Conservation (phyloP, 1,140 invertebrate genomes). For the Drosophila parvula region DNA sequence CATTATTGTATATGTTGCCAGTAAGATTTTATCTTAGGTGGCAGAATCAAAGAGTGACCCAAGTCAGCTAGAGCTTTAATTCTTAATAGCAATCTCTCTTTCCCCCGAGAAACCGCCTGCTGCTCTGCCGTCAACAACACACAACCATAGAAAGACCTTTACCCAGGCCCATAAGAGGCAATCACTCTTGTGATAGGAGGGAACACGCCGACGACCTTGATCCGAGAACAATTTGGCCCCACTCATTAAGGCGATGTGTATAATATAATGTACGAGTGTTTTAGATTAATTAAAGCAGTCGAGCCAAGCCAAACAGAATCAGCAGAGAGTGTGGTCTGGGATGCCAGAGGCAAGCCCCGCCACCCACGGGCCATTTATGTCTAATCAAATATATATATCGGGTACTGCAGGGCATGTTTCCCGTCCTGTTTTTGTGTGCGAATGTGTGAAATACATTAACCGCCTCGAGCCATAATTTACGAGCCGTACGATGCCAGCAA, state of each 20-base stretch:
- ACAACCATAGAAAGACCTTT: not conserved
- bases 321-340: conserved; percentile 1
- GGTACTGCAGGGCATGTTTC: conserved; percentile 13
- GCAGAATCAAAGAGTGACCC: not conserved
- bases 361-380: conserved; percentile 40
- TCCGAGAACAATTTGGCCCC: conserved; percentile 47
- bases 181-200: conserved; percentile 41
- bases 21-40: too few species aligned
- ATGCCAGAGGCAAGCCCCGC: conserved; percentile 12
- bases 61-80: not conserved
- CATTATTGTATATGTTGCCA: too few species aligned
- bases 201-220: conserved; percentile 35
- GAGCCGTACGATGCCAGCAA: conserved; percentile 32
- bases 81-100: conserved; percentile 1
- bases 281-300: conserved; percentile 72
- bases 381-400: conserved; percentile 59
- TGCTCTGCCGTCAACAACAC: conserved; percentile 6
- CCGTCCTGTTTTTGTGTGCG: conserved; percentile 22
- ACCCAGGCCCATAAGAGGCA: conserved; percentile 37
- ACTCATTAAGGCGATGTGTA: conserved; percentile 42
- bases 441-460: conserved; percentile 42
- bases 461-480: conserved; percentile 43
- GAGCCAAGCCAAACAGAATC: conserved; percentile 55
- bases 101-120: not conserved
- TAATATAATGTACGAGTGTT: conserved; percentile 59